Evolutionary conservation across 2,888 invertebrate species (phyloP).

Genomic region (Meteorus colon): DNA sequence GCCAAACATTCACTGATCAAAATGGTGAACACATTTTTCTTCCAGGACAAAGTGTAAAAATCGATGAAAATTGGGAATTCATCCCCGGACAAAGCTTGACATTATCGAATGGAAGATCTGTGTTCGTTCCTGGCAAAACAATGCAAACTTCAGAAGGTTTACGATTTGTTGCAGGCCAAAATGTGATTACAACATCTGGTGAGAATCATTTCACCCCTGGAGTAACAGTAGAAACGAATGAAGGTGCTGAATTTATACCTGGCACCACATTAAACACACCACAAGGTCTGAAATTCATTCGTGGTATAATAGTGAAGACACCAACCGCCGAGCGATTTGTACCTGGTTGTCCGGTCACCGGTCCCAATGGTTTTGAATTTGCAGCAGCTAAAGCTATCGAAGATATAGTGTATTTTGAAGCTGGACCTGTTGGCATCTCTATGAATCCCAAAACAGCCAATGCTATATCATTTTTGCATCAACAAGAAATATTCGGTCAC

Average conservation of each 20-base stretch:
- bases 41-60: slow-evolving; percentile 78
- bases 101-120: slow-evolving; percentile 75
- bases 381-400: slow-evolving; percentile 77
- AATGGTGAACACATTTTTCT: slow-evolving; percentile 78
- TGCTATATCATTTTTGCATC: slow-evolving; percentile 71
- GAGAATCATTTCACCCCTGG: slow-evolving; percentile 79
- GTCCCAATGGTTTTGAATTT: slow-evolving; percentile 76
- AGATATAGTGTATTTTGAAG: slow-evolving; percentile 77
- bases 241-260: slow-evolving; percentile 76
- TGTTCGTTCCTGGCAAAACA: slow-evolving; percentile 80
- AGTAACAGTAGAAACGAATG: slow-evolving; percentile 73
- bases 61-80: slow-evolving; percentile 78
- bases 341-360: slow-evolving; percentile 76
- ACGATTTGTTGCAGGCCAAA: slow-evolving; percentile 81
- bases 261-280: slow-evolving; percentile 79
- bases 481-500: slow-evolving; percentile 77
- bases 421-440: slow-evolving; percentile 76
- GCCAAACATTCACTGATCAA: slow-evolving; percentile 78
- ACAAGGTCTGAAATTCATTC: slow-evolving; percentile 79
- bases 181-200: slow-evolving; percentile 74
- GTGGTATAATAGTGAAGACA: slow-evolving; percentile 79
- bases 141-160: slow-evolving; percentile 78
- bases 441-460: slow-evolving; percentile 76
- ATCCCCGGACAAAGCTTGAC: slow-evolving; percentile 79
- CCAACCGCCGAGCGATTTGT: slow-evolving; percentile 78